Base-by-base conservation (phyloP, 1,140 invertebrate species). In the Cherax destructor region DNA sequence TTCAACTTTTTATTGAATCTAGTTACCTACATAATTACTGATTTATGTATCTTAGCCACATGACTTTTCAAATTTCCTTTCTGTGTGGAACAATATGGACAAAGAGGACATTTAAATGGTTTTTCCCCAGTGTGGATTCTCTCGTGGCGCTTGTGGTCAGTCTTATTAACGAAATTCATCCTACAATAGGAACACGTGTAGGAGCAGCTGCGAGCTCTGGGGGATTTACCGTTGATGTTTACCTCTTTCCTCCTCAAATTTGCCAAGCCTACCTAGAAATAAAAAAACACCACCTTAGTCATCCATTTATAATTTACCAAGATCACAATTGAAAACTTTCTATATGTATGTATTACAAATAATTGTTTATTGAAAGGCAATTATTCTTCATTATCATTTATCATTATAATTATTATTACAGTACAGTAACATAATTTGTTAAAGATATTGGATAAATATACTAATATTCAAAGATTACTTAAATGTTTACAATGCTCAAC, bases 281-380 rank as follows among this genome's bases (percentile, higher is more conserved):
- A 87, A 56, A 56, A 86, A 87, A 87, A 87, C 86, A 87, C n/a
- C n/a, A 87, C 86, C 86, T 87, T 87, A 87, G 76, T 87, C 21
- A 24, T 79, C 47, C 56, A 74, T 30, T 30, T 30, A 30, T 74
- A 24, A 74, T 74, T 74, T 74, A 74, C n/a, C 24, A 79, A 79
- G 4, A 79, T 18, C 7, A 9, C 4, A 65, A 18, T 18, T 65
- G 18, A 65, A 65, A 18, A 65, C 13, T 65, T 65, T 65, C 1
- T 6, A 1, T 65, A 65, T 6, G 52, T 56, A 65, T 18, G 61
- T 65, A 65, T 65, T 41, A 65, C 61, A 0, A 65, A 21, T 21
- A 5, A 65, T 6, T 65, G 18, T 65, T 65, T 41, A 41, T 41
- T 41, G 30, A 41, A 41, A 41, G 30, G 30, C 30, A 41, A 41